phyloP scores from a whole-genome alignment of 1,140 invertebrate genomes.

The Drosophila ambigua region DNA sequence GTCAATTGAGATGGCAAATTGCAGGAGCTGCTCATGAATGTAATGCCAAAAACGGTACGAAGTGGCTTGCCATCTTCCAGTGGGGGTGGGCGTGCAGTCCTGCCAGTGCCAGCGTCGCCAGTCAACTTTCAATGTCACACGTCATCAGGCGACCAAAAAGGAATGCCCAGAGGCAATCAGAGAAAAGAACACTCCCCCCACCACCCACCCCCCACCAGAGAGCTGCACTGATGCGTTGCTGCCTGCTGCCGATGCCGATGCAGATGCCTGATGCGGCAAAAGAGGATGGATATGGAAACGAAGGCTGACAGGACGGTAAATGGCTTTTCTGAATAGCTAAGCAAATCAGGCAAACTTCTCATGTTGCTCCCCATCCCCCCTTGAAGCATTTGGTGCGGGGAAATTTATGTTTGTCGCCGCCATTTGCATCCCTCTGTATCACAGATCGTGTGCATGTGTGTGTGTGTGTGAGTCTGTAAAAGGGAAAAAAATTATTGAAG shows the following conservation, averaged over 20 bases:
- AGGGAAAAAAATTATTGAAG: constrained; percentile 51
- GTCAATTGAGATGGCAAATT: constrained; percentile 65
- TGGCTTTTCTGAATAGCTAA: constrained; percentile 67
- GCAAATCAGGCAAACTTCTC: constrained; percentile 65
- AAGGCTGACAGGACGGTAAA: constrained; percentile 68
- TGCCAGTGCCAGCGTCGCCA: constrained; percentile 36
- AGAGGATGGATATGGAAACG: constrained; percentile 4
- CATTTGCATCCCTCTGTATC: constrained; percentile 39
- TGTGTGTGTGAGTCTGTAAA: constrained; percentile 21
- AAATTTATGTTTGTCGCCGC: constrained; percentile 46
- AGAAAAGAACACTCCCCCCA: constrained; percentile 63
- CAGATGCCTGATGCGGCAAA: constrained; percentile 9
- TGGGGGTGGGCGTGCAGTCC: neutral
- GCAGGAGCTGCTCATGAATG: constrained; percentile 39
- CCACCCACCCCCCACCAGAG: constrained; percentile 34
- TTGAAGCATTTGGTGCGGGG: constrained; percentile 3
- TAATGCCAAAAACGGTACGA: neutral
- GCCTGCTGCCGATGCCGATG: constrained; percentile 9
- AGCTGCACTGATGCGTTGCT: constrained; percentile 59
- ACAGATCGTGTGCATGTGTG: constrained; percentile 13
- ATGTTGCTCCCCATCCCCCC: too few species aligned
- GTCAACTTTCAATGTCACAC: constrained; percentile 78
- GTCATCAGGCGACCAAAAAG: constrained; percentile 57
- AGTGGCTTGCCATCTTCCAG: too few species aligned
- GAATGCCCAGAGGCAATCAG: constrained; percentile 43